Evolutionary conservation across 2,888 invertebrate species (phyloP), one percentile per base, ranked within the genome.

Genomic region (Cephus nigrinus): DNA sequence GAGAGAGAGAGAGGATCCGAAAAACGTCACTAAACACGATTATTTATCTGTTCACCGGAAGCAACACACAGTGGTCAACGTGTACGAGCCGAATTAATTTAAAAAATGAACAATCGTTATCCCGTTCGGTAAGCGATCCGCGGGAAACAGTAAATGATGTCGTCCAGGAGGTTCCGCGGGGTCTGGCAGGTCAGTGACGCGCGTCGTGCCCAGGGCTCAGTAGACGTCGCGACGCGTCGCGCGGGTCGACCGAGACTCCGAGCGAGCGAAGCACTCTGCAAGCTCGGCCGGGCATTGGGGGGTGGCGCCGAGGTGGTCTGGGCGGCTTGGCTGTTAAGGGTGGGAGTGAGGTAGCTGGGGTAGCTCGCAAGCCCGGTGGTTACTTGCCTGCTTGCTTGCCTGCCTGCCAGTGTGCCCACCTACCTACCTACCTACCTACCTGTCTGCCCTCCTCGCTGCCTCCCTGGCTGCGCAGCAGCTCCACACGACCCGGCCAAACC

Each of bases 401-500:
- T 40, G 71, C 68, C 78, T 78, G 36, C 68, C 76, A 73, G 55
- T 34, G 75, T 75, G 68, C 76, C 68, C 31, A 75, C 69, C 55
- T 55, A 55, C 9, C 40, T 40, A 36, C 36, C 36, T 36, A 40
- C 40, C 55, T 55, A 55, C 55, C 55, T 55, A 15, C 55, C 55
- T 23, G 32, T 68, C 55, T 71, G 36, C 74, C 36, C 74, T 74
- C 71, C 68, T 75, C 68, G 71, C 68, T 68, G 31, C 71, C 31
- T 15, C 33, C 68, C 68, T 75, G 78, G 80, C 79, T 84, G 84
- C 83, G 84, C 84, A 84, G 82, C 83, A 82, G 80, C 80, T 81
- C 80, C 81, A 81, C 81, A 81, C 83, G 83, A 83, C 84, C 84
- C 84, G 84, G 84, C 84, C 84, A 84, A 83, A 83, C 82, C 81